Base-by-base conservation (phyloP, 2,797 vertebrate genomes). In the Megaceryle alcyon region DNA sequence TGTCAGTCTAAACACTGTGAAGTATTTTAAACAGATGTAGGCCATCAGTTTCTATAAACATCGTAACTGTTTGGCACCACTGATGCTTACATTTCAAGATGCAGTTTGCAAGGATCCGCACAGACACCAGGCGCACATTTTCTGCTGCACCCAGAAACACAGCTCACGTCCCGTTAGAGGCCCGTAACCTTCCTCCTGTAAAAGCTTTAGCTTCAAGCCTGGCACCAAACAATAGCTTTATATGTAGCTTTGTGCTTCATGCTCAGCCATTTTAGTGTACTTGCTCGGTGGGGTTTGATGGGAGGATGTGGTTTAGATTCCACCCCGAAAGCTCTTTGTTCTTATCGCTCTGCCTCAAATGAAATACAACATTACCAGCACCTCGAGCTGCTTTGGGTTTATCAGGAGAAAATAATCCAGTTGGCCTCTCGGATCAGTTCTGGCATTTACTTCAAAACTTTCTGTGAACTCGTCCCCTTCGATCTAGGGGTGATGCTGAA, bases 1-100 rank as follows among this genome's bases (percentile, higher is more conserved):
- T 95, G 97, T 98, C 96, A 97, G 94, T 95, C 96, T 96, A 97
- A 98, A 98, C 95, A 97, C 70, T 46, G 91, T 90, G 94, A 96
- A 96, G 88, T 88, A 96, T 97, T 98, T 97, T 93, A 92, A 96
- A 95, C 98, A 98, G 97, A 98, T 98, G 98, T 96, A 91, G 96
- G 87, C 84, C 92, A 92, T 98, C 97, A 96, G 88, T 96, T 96
- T 97, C 95, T 97, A 85, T 98, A 98, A 98, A 98, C 97, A 97
- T 83, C 1, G 19, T 97, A 97, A 98, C 97, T 97, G 97, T 96
- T 98, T 98, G 98, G 98, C 98, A 97, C 90, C 63, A 70, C 90
- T 5, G 37, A 22, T 94, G 97, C 97, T 98, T 98, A 98, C 68
- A 63, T 79, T 84, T 85, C 96, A 93, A 97, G 95, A 97, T 86